Conservation (phyloP, 2,888 invertebrate genomes). For the Neelides folsomi region DNA sequence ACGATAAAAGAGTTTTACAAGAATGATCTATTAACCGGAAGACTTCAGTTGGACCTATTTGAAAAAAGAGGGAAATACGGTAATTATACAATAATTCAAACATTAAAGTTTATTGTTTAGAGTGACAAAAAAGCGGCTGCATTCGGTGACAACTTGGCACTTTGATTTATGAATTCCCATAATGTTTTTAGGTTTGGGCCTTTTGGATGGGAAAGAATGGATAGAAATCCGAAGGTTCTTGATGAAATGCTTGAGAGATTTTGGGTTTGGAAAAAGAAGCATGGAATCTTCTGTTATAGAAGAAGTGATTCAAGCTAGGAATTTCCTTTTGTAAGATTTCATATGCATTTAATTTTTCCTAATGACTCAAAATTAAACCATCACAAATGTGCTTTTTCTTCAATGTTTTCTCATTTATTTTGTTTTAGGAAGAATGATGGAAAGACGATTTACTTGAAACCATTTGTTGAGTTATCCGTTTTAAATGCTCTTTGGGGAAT, state of each 20-base stretch:
- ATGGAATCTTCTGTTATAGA: constrained; percentile 24
- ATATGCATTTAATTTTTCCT: neutral
- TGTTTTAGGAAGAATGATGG: constrained; percentile 15
- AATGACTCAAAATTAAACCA: neutral
- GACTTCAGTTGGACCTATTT: constrained; percentile 20
- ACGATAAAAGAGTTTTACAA: constrained; percentile 18
- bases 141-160: neutral
- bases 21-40: constrained; percentile 18
- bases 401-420: neutral
- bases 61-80: constrained; percentile 18
- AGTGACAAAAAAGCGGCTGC: neutral
- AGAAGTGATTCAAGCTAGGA: constrained; percentile 17
- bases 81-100: neutral
- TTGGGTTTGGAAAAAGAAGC: constrained; percentile 23
- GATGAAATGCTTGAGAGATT: constrained; percentile 21
- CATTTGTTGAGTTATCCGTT: constrained; percentile 23
- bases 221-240: constrained; percentile 20
- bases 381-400: neutral
- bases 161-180: neutral
- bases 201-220: constrained; percentile 26
- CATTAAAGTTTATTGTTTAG: neutral
- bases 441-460: constrained; percentile 26
- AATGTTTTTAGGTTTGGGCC: constrained; percentile 15
- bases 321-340: constrained; percentile 16
- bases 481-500: constrained; percentile 27